Percentiles rank a stretch among this genome's conserved stretches.
These are phyloP conservation scores for Sabatieria punctata DNA, from an alignment of 2,888 invertebrate species.

Conservation along the genomic window DNA sequence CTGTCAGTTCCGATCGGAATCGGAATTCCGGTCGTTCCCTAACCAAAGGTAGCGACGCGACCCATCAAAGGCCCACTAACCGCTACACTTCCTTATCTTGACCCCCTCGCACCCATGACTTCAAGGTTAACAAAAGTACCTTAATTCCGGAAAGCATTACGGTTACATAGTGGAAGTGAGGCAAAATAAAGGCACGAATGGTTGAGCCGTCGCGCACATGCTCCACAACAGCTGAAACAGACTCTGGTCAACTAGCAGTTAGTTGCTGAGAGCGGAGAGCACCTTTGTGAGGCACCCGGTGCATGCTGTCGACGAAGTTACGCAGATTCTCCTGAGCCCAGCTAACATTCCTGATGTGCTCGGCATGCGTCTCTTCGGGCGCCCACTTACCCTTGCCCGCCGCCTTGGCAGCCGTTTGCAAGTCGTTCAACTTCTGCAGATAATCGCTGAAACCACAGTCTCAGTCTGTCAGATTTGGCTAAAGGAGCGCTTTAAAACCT, in stretches of 20 bases:
- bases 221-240: conserved; percentile 63
- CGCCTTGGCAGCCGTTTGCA: conserved; percentile 73
- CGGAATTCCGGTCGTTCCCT: too few relatives aligned
- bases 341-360: conserved; percentile 65
- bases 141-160: conserved; percentile 83
- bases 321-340: conserved; percentile 73
- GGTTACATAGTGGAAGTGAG: conserved; percentile 75
- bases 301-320: conserved; percentile 62
- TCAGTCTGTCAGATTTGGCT: background rate
- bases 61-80: background rate
- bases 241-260: background rate
- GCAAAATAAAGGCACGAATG: conserved; percentile 70
- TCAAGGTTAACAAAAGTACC: conserved; percentile 18
- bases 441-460: conserved; percentile 30
- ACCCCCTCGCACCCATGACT: background rate
- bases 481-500: background rate
- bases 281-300: conserved; percentile 59
- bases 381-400: conserved; percentile 58
- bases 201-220: conserved; percentile 95
- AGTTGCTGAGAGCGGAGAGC: background rate
- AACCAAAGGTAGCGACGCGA: background rate
- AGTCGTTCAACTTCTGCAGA: conserved; percentile 46
- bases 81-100: background rate
- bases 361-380: conserved; percentile 25
- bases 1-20: too few relatives aligned